Evolutionary conservation across 1,140 invertebrate species (phyloP), one percentile per base, ranked within the genome.

Genomic region (Cryptotermes secundus): DNA sequence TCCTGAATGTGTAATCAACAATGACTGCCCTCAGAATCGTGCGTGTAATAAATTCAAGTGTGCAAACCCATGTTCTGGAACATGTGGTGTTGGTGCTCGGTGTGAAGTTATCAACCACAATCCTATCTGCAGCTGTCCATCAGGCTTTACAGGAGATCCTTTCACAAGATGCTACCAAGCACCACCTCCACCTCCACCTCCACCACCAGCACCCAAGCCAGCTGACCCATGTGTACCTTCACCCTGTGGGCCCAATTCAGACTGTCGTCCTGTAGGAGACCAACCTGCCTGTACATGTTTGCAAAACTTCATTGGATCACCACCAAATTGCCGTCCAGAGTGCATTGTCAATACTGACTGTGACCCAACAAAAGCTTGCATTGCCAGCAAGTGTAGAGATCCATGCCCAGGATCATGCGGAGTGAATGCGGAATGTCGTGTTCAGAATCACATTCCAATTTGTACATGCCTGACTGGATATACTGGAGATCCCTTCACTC

Each of bases 381-480:
- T 92, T 59, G 89, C 90, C 34, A 92, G 93, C 87, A 95, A 93
- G 90, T 95, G 95, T 88, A 88, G 91, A 85, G 93, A 95, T 89
- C 94, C 94, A 65, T 95, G 95, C 86, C 89, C 91, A 83, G 93
- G 93, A 34, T 92, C 93, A 14, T 96, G 95, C 88, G 94, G 95
- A 34, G 86, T 90, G 45, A 93, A 94, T 87, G 92, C 94, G 4
- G 90, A 94, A 82, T 96, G 95, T 88, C 91, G 90, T 86, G 94
- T 96, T n/a, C 92, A 94, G 38, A 95, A 95, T 87, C 95, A 96
- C 87, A 94, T 93, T 34, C 94, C 95, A 31, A 92, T 93, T 34
- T 96, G 95, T 87, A 88, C 92, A 3, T 96, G 95, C 88, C 90
- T 91, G 45, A 86, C 90, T 85, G 93, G 92, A 42, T 91, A 90